Base-by-base conservation (phyloP, 2,888 invertebrate species). In the Callinectes sapidus region DNA sequence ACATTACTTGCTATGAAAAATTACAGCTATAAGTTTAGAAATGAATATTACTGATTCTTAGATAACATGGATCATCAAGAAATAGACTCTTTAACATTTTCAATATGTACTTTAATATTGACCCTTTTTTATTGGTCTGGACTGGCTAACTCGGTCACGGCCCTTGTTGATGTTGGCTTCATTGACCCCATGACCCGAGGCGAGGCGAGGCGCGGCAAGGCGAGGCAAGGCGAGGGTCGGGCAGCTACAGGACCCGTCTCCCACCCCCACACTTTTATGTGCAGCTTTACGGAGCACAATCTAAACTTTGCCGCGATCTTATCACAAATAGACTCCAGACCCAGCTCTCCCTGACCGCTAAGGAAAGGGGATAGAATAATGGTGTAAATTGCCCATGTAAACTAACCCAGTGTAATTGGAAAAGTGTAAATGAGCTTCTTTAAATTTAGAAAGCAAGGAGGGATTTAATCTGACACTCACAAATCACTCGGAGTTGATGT, bases 271-370 rank as follows among this genome's bases (percentile, higher is more conserved):
- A 23, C 55, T 88, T 90, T 90, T 90, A 90, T 81, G 90, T 81
- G 42, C 81, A 42, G 81, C 90, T 90, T 90, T 90, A 90, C 90
- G 90, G 90, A 90, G 71, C 90, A 90, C 90, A 90, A 90, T 90
- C 90, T 90, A 88, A 90, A 90, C 90, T 90, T 90, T 77, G 81
- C 90, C 54, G 54, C 90, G 90, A 90, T 90, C 90, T 90, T 90
- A 90, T 90, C 90, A 90, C 77, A 90, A 77, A 90, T 81, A 48
- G 90, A 81, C 48, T 81, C 81, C 28, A 28, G 54, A 90, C 77
- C 90, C 55, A 32, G 88, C 88, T 32, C 23, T 55, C 88, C 55
- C 88, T n/a, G 32, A 88, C 88, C 88, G 55, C 88, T 55, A n/a
- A n/a, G 55, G 88, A 42, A 88, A 88, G 28, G 35, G 88, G 61